phyloP scores from a whole-genome alignment of 2,797 vertebrate genomes.

The Alauda arvensis region DNA sequence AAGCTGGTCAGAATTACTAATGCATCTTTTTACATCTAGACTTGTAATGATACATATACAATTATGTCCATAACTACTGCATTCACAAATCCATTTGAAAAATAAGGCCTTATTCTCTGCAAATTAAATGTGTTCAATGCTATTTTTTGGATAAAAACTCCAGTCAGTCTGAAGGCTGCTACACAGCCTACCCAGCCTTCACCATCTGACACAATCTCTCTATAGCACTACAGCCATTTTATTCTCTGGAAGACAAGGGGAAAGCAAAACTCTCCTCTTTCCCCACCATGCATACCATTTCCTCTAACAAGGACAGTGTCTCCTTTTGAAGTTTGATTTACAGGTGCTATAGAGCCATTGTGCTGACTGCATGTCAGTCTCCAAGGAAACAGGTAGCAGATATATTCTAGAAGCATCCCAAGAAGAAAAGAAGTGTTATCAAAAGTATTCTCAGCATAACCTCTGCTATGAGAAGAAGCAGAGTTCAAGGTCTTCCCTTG shows the following conservation, averaged over 20 bases:
- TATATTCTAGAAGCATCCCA: slow-evolving; percentile 45
- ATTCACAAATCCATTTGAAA: neutral
- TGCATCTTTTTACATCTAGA: neutral
- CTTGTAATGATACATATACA: neutral
- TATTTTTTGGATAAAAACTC: neutral
- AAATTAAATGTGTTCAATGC: neutral
- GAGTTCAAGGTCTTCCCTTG: slow-evolving; percentile 58
- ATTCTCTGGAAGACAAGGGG: neutral
- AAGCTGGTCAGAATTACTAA: neutral
- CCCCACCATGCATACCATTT: neutral
- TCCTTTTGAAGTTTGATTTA: slow-evolving; percentile 40
- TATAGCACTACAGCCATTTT: neutral
- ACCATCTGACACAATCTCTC: neutral
- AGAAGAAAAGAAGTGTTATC: slow-evolving; percentile 45
- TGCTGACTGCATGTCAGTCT: slow-evolving; percentile 47
- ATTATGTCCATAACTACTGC: neutral
- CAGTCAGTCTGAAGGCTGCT: neutral
- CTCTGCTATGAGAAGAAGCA: slow-evolving; percentile 34
- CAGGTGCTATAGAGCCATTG: slow-evolving; percentile 28
- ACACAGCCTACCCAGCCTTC: neutral
- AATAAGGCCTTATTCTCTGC: neutral
- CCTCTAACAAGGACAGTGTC: neutral
- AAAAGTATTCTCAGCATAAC: slow-evolving; percentile 46
- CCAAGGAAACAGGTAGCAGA: slow-evolving; percentile 59
- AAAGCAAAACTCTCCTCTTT: neutral